These are phyloP conservation scores for Steinernema feltiae DNA, from an alignment of 1,140 invertebrate species.

Conservation along the genomic window DNA sequence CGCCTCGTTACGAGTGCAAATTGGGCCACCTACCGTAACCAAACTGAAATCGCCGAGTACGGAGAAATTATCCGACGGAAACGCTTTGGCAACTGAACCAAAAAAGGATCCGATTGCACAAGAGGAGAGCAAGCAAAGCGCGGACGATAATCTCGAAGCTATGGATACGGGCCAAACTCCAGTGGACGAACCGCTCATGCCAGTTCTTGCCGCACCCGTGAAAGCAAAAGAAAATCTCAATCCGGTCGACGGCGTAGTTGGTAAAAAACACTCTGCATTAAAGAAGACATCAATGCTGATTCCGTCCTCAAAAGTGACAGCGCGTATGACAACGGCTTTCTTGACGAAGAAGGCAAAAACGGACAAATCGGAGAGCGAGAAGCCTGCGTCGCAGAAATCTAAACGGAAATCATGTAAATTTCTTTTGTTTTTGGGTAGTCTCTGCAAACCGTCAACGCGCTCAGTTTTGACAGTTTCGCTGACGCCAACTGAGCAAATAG, in stretches of 20 bases:
- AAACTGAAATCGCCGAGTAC: neutral
- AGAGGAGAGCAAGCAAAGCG: neutral
- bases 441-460: too few relatives aligned
- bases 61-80: neutral
- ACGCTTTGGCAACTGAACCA: too few relatives aligned
- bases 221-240: conserved; percentile 5
- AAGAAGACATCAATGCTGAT: neutral
- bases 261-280: too few relatives aligned
- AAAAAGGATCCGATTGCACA: neutral
- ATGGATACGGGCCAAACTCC: neutral
- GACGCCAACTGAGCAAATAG: conserved; percentile 7
- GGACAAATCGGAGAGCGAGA: neutral
- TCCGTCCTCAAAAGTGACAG: conserved; percentile 7
- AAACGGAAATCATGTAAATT: conserved; percentile 3
- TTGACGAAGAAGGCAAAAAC: neutral
- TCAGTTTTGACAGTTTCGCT: neutral
- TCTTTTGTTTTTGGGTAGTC: too few relatives aligned
- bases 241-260: neutral
- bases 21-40: neutral
- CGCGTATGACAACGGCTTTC: neutral
- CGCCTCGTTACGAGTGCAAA: neutral
- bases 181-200: neutral
- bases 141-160: neutral
- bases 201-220: neutral
- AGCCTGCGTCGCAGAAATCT: neutral